phyloP scores from a whole-genome alignment of 2,888 invertebrate species.

The Boloria selene region DNA sequence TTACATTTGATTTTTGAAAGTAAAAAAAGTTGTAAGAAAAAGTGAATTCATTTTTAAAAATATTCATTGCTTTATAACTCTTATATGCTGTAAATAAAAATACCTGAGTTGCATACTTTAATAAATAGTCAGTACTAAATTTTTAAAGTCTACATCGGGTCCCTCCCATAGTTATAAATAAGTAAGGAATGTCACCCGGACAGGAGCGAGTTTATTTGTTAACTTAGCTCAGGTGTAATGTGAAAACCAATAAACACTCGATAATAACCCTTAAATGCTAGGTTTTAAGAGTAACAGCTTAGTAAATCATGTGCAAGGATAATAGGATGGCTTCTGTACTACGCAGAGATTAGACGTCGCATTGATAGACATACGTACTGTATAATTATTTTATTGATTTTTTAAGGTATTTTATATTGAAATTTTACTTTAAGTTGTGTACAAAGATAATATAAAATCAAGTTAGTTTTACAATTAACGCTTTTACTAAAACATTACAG shows the following conservation, averaged over 20 bases:
- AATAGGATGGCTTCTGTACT: constrained; percentile 41
- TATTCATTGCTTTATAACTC: too few relatives aligned
- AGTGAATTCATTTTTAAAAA: too few relatives aligned
- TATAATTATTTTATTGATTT: constrained; percentile 8
- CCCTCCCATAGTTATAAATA: constrained; percentile 42
- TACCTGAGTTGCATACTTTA: background rate
- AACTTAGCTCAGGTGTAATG: constrained; percentile 28
- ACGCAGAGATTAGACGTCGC: constrained; percentile 42
- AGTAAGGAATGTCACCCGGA: constrained; percentile 44
- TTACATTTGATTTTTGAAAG: too few relatives aligned
- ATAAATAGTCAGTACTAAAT: constrained; percentile 32
- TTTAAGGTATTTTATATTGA: too few relatives aligned
- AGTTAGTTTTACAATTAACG: too few relatives aligned
- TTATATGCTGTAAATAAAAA: too few relatives aligned
- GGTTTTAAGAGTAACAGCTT: constrained; percentile 1
- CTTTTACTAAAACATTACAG: too few relatives aligned
- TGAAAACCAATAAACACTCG: constrained; percentile 8
- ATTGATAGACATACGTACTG: constrained; percentile 33
- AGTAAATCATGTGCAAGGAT: constrained; percentile 27
- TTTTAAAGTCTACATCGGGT: constrained; percentile 37
- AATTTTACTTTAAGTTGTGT: too few relatives aligned
- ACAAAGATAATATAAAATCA: too few relatives aligned
- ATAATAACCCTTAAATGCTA: background rate
- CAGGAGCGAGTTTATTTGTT: constrained; percentile 40
- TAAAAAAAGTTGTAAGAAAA: too few relatives aligned